Conservation (phyloP, 2,888 invertebrate species). For the Amitus sp. region DNA sequence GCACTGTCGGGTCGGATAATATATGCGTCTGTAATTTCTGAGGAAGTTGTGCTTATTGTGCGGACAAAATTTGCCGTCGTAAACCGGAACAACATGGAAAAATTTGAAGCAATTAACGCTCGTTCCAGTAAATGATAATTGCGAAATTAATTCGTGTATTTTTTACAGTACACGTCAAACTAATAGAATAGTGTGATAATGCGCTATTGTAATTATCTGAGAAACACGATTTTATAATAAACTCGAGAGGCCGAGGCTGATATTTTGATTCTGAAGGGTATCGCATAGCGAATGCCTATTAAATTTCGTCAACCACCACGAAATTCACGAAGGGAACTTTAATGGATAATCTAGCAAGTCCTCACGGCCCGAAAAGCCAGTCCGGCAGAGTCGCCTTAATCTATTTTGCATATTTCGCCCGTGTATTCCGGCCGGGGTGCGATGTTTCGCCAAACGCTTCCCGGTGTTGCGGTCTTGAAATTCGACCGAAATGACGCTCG, state of each 20-base stretch:
- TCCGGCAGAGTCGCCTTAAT: conserved; percentile 52
- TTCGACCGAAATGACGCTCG: conserved; percentile 38
- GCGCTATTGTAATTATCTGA: too few relatives aligned
- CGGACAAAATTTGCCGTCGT: conserved; percentile 44
- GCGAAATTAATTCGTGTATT: neutral
- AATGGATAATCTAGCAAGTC: conserved; percentile 51
- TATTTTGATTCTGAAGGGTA: conserved; percentile 45
- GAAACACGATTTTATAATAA: conserved; percentile 12
- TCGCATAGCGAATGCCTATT: conserved; percentile 44
- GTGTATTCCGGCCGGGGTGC: conserved; percentile 43
- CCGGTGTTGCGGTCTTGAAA: conserved; percentile 24
- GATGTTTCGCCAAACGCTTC: conserved; percentile 47
- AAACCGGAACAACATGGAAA: conserved; percentile 28
- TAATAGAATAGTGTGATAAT: too few relatives aligned
- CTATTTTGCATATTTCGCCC: conserved; percentile 57
- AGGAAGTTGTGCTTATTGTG: conserved; percentile 54
- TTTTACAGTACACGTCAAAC: too few relatives aligned
- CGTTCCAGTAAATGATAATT: conserved; percentile 18
- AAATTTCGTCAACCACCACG: conserved; percentile 44
- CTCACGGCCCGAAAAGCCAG: conserved; percentile 40
- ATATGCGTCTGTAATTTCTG: conserved; percentile 49
- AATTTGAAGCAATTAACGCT: conserved; percentile 29
- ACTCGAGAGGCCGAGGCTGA: conserved; percentile 21
- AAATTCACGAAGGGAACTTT: conserved; percentile 47
- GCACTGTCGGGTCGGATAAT: conserved; percentile 33